phyloP scores from a whole-genome alignment of 2,888 invertebrate genomes.

The Dynastes tityus region DNA sequence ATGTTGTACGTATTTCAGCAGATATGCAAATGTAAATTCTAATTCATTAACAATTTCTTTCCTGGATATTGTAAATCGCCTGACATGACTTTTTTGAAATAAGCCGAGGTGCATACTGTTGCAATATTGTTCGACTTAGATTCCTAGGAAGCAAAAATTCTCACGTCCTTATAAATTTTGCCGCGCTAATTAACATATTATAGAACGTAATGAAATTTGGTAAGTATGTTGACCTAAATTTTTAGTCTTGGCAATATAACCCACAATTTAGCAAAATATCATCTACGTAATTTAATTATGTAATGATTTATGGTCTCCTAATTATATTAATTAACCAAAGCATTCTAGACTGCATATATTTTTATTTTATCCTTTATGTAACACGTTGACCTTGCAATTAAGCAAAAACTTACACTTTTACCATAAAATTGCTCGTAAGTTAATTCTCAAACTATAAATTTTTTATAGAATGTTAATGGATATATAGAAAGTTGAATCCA shows the following conservation, averaged over 20 bases:
- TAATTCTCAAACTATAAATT: background rate
- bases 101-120: background rate
- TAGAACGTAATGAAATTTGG: slow-evolving; percentile 15
- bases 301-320: background rate
- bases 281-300: background rate
- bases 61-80: background rate
- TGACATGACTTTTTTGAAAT: background rate
- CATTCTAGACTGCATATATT: background rate
- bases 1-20: background rate
- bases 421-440: background rate
- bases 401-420: background rate
- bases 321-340: background rate
- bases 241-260: background rate
- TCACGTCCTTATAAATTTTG: slow-evolving; percentile 22
- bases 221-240: slow-evolving; percentile 14
- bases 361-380: background rate
- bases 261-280: background rate
- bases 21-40: background rate
- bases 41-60: background rate
- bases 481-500: no score
- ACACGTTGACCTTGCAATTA: no score
- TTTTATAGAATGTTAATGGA: background rate
- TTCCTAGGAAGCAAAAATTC: background rate
- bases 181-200: slow-evolving; percentile 3
- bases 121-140: background rate